Evolutionary conservation across 1,140 invertebrate genomes (phyloP), one percentile per base, ranked within the genome.

Genomic region (Philaenus spumarius): DNA sequence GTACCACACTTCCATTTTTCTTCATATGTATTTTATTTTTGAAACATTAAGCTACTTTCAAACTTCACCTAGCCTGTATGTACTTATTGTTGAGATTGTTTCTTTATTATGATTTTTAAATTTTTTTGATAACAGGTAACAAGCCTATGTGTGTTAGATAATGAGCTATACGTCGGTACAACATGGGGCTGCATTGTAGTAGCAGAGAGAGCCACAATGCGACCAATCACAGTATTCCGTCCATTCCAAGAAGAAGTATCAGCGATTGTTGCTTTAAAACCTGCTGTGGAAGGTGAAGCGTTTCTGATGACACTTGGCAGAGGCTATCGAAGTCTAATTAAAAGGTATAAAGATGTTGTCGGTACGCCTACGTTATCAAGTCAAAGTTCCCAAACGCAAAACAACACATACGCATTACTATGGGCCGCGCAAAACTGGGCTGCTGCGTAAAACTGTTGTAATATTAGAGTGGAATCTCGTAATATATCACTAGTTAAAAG

Each of bases 121-220:
- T n/a, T n/a, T n/a, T n/a, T 30, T 9, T 30, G 26, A 4, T 9
- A 30, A 51, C 65, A 85, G 81, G 88, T 95, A 17, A 92, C 90
- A 11, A 85, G 87, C 34, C 70, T 95, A 56, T 83, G 86, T 55
- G 76, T 83, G 17, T 74, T 85, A 61, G 78, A 82, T 45, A 80
- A 80, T 53, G 81, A 86, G 58, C 72, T 95, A 7, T 94, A 93
- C 68, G 86, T 93, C 52, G 93, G 93, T 35, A 95, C 93, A 1
- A 90, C 87, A 1, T 93, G 90, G 88, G 93, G 93, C 7, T 94
- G 92, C 68, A 77, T 96, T 30, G 87, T 95, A 17, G 86, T 95
- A 1, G 90, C 89, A 2, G 90, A 93, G 71, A 80, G 84, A 34
- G 78, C 80, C 42, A 83, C 87, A 2, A 75, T 96, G 55, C 76